Conservation (phyloP, 2,797 vertebrate species). For the Pangasius djambal region DNA sequence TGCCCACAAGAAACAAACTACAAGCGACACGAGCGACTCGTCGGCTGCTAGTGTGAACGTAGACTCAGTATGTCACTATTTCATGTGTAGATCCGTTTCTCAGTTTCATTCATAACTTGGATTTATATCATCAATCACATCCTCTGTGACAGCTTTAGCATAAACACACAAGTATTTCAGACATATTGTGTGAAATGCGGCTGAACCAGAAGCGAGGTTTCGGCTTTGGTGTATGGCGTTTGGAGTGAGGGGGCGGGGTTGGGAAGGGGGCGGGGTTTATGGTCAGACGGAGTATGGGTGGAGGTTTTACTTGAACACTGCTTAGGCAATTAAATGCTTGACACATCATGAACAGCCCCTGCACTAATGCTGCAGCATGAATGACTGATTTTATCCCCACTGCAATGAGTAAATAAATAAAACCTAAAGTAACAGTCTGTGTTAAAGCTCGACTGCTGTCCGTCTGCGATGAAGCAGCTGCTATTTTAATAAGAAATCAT, state of each 20-base stretch:
- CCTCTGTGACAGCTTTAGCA: background rate
- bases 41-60: background rate
- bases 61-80: background rate
- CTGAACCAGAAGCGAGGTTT: background rate
- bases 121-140: background rate
- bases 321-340: slow-evolving; percentile 26
- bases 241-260: background rate
- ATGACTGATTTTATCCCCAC: slow-evolving; percentile 18
- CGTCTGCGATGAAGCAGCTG: slow-evolving; percentile 50
- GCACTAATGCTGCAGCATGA: slow-evolving; percentile 19
- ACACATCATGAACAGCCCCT: slow-evolving; percentile 40
- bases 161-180: background rate
- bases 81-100: background rate
- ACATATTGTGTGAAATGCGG: background rate
- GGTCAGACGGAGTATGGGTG: slow-evolving; percentile 21
- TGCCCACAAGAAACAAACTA: background rate
- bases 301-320: slow-evolving; percentile 5
- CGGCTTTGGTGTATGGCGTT: background rate
- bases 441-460: background rate
- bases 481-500: slow-evolving; percentile 8
- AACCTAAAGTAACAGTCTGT: background rate
- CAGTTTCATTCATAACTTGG: background rate
- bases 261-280: slow-evolving; percentile 5
- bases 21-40: background rate
- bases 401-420: slow-evolving; percentile 1